Conservation (phyloP, 2,888 invertebrate species). For the Celastrina argiolus region DNA sequence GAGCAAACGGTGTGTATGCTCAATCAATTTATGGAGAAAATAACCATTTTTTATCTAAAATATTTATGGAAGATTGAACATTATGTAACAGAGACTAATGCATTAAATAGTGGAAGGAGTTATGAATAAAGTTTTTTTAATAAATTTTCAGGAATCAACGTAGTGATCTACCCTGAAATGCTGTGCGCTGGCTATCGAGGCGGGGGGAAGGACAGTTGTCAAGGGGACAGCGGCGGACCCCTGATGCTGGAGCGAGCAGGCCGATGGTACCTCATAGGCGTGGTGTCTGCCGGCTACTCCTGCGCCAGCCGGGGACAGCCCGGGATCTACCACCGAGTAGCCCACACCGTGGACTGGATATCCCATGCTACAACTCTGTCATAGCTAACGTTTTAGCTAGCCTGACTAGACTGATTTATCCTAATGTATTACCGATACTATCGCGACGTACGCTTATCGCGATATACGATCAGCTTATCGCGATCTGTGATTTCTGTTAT, state of each 20-base stretch:
- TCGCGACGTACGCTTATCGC: not conserved
- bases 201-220: constrained; percentile 88
- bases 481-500: not conserved
- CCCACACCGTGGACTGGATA: constrained; percentile 96
- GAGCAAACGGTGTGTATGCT: constrained; percentile 73
- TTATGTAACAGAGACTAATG: no score
- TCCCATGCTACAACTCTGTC: constrained; percentile 77
- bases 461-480: not conserved
- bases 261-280: constrained; percentile 93
- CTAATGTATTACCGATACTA: not conserved
- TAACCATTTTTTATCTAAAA: no score
- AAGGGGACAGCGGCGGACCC: constrained; percentile 93
- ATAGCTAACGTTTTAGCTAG: constrained; percentile 40
- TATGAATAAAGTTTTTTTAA: no score
- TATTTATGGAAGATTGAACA: no score
- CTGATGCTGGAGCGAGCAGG: constrained; percentile 92
- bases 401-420: not conserved
- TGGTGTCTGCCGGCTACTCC: constrained; percentile 95
- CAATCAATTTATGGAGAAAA: no score
- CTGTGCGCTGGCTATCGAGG: constrained; percentile 94
- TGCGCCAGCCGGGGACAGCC: constrained; percentile 96
- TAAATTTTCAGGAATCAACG: constrained; percentile 82
- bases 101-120: no score
- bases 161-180: constrained; percentile 96
- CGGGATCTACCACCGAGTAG: constrained; percentile 95